Evolutionary conservation across 92 coral and sea anemone species (phyloP), one percentile per base, ranked within the genome.

Genomic region (Parazoanthus swiftii): DNA sequence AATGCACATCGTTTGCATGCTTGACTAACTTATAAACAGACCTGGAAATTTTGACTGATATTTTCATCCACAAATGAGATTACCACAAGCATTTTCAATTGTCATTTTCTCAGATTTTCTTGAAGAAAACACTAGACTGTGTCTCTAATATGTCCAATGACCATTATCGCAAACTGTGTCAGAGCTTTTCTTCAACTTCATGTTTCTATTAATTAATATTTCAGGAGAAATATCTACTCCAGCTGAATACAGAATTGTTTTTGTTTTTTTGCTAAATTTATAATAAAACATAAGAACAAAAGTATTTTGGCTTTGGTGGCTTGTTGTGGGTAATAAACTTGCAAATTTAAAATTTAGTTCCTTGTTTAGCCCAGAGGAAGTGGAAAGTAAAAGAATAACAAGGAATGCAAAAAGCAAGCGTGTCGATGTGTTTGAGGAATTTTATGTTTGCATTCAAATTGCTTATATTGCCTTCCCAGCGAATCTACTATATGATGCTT

Each of bases 391-490:
- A 54, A 14, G 18, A 74, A 15, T 1, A 36, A 35, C 48, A 35
- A 15, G 20, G 2, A 4, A 15, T 74, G 78, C 70, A 20, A 63
- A 54, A 54, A 33, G 38, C 58, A 26, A 29, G n/a, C 65, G n/a
- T 26, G 4, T 6, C 50, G 35, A 37, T 43, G 42, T 84, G 79
- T 72, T 25, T 73, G 42, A 70, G 33, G 67, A 29, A 15, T 84
- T 68, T 84, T 35, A 70, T 84, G 39, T 70, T 46, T 84, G 72
- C 72, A 58, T 84, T 70, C 16, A 72, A 48, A 68, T 33, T 72
- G 79, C 42, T 29, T 65, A 82, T 46, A 84, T 84, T 84, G 67
- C 79, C 78, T 84, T 84, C 23, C 87, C 87, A 84, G 87, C 48
- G 36, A 70, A 48, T 84, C 79, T 71, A 65, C 56, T 50, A 43